A percentile compares a stretch with the other conserved stretches of the same genome.
phyloP scores from a whole-genome alignment of 2,113 vertebrate genomes.

The Larimichthys polyactis region DNA sequence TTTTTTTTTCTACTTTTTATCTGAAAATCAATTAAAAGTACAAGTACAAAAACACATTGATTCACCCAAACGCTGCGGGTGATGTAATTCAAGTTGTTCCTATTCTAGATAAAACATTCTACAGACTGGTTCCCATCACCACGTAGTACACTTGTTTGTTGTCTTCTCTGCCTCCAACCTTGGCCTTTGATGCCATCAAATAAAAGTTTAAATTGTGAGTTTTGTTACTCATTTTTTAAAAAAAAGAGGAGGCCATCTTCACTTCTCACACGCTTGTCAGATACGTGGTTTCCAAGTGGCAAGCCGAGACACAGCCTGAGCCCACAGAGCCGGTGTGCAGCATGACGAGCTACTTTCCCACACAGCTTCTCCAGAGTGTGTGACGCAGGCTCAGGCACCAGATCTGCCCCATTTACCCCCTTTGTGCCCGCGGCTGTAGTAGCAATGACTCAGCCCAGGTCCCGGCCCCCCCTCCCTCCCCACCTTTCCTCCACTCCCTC shows the following conservation, averaged over 20 bases:
- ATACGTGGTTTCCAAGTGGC: slow-evolving; percentile 8
- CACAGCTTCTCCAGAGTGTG: slow-evolving; percentile 29
- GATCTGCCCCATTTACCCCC: slow-evolving; percentile 50
- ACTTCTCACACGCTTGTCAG: slow-evolving; percentile 14
- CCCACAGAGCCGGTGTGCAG: neutral
- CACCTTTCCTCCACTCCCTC: neutral
- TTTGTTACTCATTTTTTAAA: neutral
- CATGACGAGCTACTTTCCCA: slow-evolving; percentile 33
- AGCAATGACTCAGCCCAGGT: slow-evolving; percentile 27
- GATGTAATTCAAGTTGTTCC: neutral
- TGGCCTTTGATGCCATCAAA: slow-evolving; percentile 1
- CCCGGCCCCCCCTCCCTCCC: neutral
- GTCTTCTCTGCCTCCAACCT: neutral
- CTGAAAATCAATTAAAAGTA: slow-evolving; percentile 1
- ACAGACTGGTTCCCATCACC: neutral
- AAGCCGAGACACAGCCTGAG: slow-evolving; percentile 4
- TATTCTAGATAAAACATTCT: neutral
- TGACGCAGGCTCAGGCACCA: slow-evolving; percentile 23
- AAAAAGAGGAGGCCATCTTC: neutral
- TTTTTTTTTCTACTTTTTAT: neutral
- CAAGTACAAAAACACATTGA: neutral
- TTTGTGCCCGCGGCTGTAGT: slow-evolving; percentile 21
- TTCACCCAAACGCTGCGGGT: neutral
- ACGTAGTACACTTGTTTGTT: no score
- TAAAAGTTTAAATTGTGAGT: neutral